Conservation (phyloP, 2,113 vertebrate species). For the Quiscalus mexicanus region DNA sequence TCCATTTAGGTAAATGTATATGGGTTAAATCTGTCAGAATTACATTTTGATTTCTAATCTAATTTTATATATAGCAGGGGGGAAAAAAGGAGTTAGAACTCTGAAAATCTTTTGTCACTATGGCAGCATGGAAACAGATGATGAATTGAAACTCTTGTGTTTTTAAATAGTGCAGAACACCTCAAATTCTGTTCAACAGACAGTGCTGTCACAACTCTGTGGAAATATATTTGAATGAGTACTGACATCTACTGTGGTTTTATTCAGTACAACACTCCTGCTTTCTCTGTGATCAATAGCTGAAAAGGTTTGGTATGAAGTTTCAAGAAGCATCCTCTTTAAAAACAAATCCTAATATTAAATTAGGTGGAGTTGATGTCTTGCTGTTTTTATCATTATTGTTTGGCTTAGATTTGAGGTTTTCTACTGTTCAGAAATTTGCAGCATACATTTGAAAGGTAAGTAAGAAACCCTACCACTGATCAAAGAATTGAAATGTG, state of each 20-base stretch:
- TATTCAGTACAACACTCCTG: neutral
- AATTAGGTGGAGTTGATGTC: neutral
- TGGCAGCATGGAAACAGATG: neutral
- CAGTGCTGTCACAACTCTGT: neutral
- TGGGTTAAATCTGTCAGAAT: neutral
- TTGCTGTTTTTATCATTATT: neutral
- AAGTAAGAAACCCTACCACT: neutral
- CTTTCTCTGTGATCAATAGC: neutral
- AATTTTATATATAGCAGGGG: neutral
- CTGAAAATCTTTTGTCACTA: neutral
- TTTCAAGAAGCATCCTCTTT: neutral
- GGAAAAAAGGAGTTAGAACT: neutral
- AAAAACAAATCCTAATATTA: neutral
- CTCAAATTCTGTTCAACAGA: neutral
- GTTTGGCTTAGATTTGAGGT: neutral
- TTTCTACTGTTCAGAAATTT: neutral
- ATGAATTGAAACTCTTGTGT: neutral
- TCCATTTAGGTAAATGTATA: neutral
- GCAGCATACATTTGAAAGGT: neutral
- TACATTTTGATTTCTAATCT: neutral
- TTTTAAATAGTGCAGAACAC: neutral
- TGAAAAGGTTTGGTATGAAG: neutral
- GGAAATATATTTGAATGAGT: neutral
- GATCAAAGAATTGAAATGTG: slow-evolving; percentile 5
- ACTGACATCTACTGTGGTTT: neutral